Conservation (phyloP, 2,888 invertebrate genomes). For the Diplazon laetatorius region DNA sequence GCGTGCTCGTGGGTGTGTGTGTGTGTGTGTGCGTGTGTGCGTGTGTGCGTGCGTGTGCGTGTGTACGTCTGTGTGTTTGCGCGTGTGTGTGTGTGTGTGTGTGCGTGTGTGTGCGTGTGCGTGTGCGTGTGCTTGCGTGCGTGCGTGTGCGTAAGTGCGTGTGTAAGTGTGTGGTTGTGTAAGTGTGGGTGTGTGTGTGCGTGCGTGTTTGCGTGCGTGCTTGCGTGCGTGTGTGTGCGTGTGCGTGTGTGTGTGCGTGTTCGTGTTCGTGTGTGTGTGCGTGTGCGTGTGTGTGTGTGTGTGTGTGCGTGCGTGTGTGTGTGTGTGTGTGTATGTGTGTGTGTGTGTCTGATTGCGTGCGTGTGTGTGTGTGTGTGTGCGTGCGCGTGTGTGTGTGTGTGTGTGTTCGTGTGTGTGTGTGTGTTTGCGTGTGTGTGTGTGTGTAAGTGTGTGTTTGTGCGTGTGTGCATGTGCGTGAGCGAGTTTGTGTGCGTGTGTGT, state of each 20-base stretch:
- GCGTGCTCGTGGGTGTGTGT: conserved; percentile 1
- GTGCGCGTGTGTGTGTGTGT: too few species aligned
- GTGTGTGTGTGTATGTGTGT: conserved; percentile 1
- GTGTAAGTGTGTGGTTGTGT: not conserved
- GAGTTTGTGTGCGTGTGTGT: too few species aligned
- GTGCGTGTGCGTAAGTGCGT: not conserved
- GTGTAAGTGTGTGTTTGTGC: too few species aligned
- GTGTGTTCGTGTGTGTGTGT: too few species aligned
- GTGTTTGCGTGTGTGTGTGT: too few species aligned
- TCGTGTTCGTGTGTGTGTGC: not conserved
- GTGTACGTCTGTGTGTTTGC: conserved; percentile 1
- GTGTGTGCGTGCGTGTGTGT: conserved; percentile 2
- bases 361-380: conserved; percentile 9
- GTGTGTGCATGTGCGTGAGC: too few species aligned
- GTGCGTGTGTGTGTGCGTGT: not conserved
- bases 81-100: conserved; percentile 6
- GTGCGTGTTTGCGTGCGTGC: not conserved
- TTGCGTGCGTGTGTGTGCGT: too few species aligned
- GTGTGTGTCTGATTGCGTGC: not conserved
- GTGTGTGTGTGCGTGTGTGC: conserved; percentile 2
- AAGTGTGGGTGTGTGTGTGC: not conserved
- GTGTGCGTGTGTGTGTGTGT: not conserved
- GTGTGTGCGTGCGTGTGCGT: conserved; percentile 2
- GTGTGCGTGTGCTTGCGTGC: not conserved
- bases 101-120: conserved; percentile 4